Base-by-base conservation (phyloP, 2,888 invertebrate genomes). In the Coenonympha arcania region DNA sequence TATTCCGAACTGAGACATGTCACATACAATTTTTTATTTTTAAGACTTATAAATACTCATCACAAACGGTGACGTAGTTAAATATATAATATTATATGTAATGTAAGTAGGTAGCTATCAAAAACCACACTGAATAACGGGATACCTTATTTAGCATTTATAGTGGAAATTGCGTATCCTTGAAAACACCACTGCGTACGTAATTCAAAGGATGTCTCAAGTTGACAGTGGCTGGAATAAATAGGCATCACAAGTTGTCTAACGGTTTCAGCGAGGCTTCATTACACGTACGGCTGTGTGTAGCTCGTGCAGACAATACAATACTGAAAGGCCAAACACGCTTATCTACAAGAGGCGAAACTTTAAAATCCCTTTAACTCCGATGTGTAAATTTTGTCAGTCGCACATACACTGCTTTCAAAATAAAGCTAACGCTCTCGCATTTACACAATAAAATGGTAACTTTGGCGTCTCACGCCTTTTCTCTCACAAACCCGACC, bases 371-470 rank as follows among this genome's bases (percentile, higher is more conserved):
- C 37, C 18, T 20, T 39, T 39, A 42, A 47, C 46, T 44, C 30
- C 16, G 22, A 37, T 47, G 50, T 51, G 46, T 47, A 51, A 47
- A 51, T 51, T 51, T 51, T 30, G 50, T 42, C 34, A 42, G 46
- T 26, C 24, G 24, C 41, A 50, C 46, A 50, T 41, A 46, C 24
- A 42, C 19, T 30, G 34, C 42, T 47, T 36, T 42, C 41, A 37
- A 47, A 51, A 47, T 51, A 66, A 60, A 59, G 46, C 49, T 52
- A 55, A 57, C 31, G 40, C 19, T 40, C 33, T 53, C 50, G 55
- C 58, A 50, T 52, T 55, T 53, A 48, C 49, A 56, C 61, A 54
- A 59, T 59, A 58, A 59, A 64, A 63, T 61, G 51, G 52, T 55
- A 62, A 64, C 46, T 59, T 62, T 58, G 55, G 56, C 45, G 47